Evolutionary conservation across 2,113 vertebrate species (phyloP), one percentile per base, ranked within the genome.

Genomic region (Eonycteris spelaea): DNA sequence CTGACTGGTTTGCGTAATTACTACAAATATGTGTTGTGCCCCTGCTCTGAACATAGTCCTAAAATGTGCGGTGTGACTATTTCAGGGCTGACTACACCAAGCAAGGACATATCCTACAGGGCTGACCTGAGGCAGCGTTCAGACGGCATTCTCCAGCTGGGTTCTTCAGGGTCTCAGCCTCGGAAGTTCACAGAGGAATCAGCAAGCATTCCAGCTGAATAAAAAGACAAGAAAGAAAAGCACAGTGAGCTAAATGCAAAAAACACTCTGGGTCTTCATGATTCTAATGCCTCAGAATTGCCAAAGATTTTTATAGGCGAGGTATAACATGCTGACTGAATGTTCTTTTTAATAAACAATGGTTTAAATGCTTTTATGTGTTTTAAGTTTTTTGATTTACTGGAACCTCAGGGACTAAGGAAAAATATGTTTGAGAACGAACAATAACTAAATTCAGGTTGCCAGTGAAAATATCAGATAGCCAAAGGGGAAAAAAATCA

Each of bases 51-150:
- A 18, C n/a, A 35, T 1, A 6, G 14, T 45, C 48, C 26, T 48
- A 15, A 26, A 35, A 22, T 6, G 0, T 65, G 19, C 38, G 3
- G 7, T 3, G 28, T 18, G 24, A 38, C 55, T 5, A n/a, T 21
- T 90, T 97, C 90, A 77, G 51, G 90, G 96, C 97, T 97, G 28
- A 74, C 6, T 22, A 94, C 24, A 30, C 61, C 91, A 95, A 95
- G 55, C n/a, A 53, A 86, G 59, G 80, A 95, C 24, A 94, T 9
- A 78, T 94, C 55, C 93, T 90, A 67, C 59, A 77, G 65, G 7
- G 35, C 95, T 63, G 99, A 99, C 99, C 99, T 99, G 98, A 99
- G 98, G 98, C 99, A 98, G 97, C 98, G 99, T 98, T 99, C 99
- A 97, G 99, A 99, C 82, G 99, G 99, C 99, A 99, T 99, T 97